Percentiles rank a stretch among this genome's conserved stretches.
phyloP scores from a whole-genome alignment of 2,888 invertebrate genomes.

The Drosophila buzzatii region DNA sequence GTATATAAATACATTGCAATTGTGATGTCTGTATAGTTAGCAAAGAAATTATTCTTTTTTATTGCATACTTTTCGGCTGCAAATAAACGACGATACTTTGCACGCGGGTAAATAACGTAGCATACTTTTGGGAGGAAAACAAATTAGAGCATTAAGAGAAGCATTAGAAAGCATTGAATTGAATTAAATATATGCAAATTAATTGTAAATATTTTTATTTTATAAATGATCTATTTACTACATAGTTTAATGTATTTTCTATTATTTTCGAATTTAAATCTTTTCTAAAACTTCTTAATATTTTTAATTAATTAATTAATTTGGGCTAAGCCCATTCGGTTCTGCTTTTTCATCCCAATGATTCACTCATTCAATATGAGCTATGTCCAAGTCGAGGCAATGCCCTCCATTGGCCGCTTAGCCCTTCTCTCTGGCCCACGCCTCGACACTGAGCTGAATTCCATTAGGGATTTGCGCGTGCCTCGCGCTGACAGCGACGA shows the following conservation, averaged over 20 bases:
- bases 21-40: too few relatives aligned
- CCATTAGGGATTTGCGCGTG: constrained; percentile 77
- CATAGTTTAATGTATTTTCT: not conserved
- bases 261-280: too few relatives aligned
- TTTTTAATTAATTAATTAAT: constrained; percentile 3
- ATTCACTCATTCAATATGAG: constrained; percentile 51
- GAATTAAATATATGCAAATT: not conserved
- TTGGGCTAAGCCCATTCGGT: not conserved
- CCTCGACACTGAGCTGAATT: constrained; percentile 45
- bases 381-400: constrained; percentile 30
- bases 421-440: constrained; percentile 5
- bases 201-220: not conserved
- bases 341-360: constrained; percentile 39
- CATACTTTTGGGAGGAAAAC: not conserved
- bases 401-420: constrained; percentile 11
- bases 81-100: not conserved
- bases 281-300: not conserved
- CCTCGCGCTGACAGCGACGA: constrained; percentile 52
- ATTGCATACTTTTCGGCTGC: constrained; percentile 3
- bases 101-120: not conserved
- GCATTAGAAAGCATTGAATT: not conserved
- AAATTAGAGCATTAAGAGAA: not conserved
- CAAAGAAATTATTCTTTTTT: too few relatives aligned
- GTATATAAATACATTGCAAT: too few relatives aligned
- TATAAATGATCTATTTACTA: not conserved